These are phyloP conservation scores for Trilocha varians DNA, from an alignment of 2,888 invertebrate species.

Conservation along the genomic window DNA sequence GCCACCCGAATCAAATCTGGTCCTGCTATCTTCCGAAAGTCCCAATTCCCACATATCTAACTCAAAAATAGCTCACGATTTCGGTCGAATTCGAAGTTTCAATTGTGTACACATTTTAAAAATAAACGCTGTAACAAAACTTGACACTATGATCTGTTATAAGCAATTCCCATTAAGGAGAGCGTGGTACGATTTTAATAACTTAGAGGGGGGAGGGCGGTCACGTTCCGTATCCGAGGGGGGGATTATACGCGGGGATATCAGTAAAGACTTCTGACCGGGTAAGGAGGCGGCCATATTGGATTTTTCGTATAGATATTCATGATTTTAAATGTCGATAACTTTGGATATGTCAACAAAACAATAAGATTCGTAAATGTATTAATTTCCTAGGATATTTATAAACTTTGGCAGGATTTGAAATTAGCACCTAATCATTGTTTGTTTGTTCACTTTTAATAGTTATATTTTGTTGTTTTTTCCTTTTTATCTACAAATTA, in stretches of 20 bases:
- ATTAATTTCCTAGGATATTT: no score
- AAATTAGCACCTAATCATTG: no score
- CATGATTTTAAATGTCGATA: neutral
- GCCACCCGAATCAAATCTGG: no score
- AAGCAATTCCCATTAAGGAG: conserved; percentile 1
- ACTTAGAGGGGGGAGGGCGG: neutral
- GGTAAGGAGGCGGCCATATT: neutral
- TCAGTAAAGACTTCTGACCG: neutral
- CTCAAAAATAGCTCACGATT: no score
- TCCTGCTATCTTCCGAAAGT: no score
- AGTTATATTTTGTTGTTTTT: no score
- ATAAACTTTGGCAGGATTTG: no score
- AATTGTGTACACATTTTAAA: neutral
- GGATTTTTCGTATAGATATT: neutral
- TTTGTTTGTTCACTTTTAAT: no score
- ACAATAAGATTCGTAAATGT: neutral
- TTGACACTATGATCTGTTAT: neutral
- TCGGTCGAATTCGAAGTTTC: neutral
- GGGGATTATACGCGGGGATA: neutral
- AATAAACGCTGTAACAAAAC: neutral
- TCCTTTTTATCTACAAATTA: no score
- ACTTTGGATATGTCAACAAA: neutral
- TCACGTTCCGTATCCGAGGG: neutral
- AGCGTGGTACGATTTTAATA: conserved; percentile 1
- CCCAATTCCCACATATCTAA: no score